These are phyloP conservation scores for Rhinogobio ventralis DNA, from an alignment of 2,797 vertebrate genomes.

Conservation along the genomic window DNA sequence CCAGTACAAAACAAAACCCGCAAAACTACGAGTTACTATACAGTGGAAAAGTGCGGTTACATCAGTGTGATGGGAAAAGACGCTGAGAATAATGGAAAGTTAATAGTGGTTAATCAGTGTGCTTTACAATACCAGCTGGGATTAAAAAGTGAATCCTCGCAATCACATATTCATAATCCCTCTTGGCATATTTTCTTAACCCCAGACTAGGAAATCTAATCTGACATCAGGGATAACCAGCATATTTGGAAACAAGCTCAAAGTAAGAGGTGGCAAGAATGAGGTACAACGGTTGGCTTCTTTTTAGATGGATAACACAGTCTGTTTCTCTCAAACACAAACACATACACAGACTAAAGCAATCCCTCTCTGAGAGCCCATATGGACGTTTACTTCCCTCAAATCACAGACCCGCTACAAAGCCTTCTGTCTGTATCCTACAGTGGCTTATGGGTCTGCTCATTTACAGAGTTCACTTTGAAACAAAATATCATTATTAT, in stretches of 20 bases:
- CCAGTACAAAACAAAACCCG: neutral
- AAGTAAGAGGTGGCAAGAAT: constrained; percentile 25
- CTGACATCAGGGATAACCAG: constrained; percentile 64
- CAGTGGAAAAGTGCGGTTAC: neutral
- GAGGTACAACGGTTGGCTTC: constrained; percentile 6
- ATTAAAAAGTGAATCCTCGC: constrained; percentile 72
- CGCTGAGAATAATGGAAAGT: constrained; percentile 55
- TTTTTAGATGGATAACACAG: constrained; percentile 12
- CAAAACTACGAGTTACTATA: neutral
- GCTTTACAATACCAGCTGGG: constrained; percentile 67
- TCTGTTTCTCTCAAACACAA: neutral
- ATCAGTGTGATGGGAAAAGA: neutral
- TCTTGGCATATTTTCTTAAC: constrained; percentile 61
- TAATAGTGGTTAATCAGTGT: constrained; percentile 60
- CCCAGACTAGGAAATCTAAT: constrained; percentile 60
- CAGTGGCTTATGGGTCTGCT: constrained; percentile 47
- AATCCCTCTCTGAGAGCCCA: constrained; percentile 24
- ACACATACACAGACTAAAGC: neutral
- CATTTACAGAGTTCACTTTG: constrained; percentile 44
- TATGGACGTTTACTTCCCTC: constrained; percentile 11
- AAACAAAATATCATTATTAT: neutral
- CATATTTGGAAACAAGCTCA: constrained; percentile 67
- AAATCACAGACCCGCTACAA: neutral
- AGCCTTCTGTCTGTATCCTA: constrained; percentile 25
- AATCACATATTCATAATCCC: constrained; percentile 68